Conservation (phyloP, 1,140 invertebrate genomes). For the Cryptotermes secundus region DNA sequence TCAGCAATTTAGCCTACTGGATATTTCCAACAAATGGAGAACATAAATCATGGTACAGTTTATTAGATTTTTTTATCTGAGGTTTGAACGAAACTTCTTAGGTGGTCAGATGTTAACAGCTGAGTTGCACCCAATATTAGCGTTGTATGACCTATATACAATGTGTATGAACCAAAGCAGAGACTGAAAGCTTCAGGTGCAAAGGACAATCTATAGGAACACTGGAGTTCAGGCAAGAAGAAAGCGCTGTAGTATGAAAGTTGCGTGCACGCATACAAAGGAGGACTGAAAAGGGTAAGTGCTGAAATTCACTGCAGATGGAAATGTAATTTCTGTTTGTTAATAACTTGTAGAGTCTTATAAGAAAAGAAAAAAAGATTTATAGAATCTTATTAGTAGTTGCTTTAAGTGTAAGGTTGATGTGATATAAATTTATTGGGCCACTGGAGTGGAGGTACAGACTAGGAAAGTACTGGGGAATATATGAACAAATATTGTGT, state of each 20-base stretch:
- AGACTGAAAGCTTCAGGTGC: slow-evolving; percentile 30
- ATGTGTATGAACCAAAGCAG: slow-evolving; percentile 27
- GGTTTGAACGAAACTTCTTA: neutral
- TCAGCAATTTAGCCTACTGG: slow-evolving; percentile 22
- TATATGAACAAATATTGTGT: neutral
- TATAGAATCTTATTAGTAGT: slow-evolving; percentile 33
- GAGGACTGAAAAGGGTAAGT: neutral
- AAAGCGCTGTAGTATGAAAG: too few species aligned
- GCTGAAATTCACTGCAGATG: neutral
- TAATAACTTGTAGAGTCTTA: slow-evolving; percentile 32
- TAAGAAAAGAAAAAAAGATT: slow-evolving; percentile 32
- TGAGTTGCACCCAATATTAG: slow-evolving; percentile 18
- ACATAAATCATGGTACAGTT: slow-evolving; percentile 20
- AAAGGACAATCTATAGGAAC: slow-evolving; percentile 26
- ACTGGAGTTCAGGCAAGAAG: neutral
- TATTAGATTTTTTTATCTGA: slow-evolving; percentile 13
- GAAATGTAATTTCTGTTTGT: slow-evolving; percentile 33
- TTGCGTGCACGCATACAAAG: too few species aligned
- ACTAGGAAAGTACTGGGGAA: neutral
- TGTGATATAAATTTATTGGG: slow-evolving; percentile 46
- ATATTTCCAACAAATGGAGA: slow-evolving; percentile 25
- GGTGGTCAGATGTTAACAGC: slow-evolving; percentile 23
- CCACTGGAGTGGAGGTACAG: too few species aligned
- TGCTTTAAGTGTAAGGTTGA: slow-evolving; percentile 52
- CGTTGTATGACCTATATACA: slow-evolving; percentile 20